phyloP scores from a whole-genome alignment of 2,888 invertebrate genomes.

The Limnephilus lunatus region DNA sequence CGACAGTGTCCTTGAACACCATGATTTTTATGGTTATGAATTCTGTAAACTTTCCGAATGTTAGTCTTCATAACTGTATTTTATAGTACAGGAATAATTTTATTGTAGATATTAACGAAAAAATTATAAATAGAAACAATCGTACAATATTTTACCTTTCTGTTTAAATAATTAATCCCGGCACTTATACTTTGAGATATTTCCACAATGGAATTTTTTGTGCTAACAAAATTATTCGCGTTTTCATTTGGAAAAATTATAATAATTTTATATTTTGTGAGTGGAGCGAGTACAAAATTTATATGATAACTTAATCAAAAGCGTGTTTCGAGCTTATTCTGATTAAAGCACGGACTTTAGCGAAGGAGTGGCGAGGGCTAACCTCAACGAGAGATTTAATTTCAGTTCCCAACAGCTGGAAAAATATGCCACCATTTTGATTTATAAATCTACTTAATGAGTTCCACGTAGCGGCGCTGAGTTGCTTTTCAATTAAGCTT shows the following conservation, averaged over 20 bases:
- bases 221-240: background rate
- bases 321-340: background rate
- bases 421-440: constrained; percentile 59
- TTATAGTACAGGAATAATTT: no score
- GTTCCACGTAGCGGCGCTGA: constrained; percentile 28
- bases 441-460: constrained; percentile 65
- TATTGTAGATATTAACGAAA: no score
- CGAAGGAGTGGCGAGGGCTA: constrained; percentile 13
- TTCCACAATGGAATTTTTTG: background rate
- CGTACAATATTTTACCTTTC: background rate
- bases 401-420: constrained; percentile 62
- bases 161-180: background rate
- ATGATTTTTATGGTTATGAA: no score
- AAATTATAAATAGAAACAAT: no score
- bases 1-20: no score
- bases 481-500: background rate
- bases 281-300: background rate
- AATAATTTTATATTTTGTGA: background rate
- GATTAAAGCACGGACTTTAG: background rate
- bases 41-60: no score
- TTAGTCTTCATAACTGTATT: no score
- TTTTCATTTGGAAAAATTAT: background rate
- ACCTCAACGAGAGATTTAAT: constrained; percentile 60
- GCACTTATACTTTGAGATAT: background rate
- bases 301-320: constrained; percentile 3